phyloP scores from a whole-genome alignment of 2,113 vertebrate species.

The Tragulus kanchil region DNA sequence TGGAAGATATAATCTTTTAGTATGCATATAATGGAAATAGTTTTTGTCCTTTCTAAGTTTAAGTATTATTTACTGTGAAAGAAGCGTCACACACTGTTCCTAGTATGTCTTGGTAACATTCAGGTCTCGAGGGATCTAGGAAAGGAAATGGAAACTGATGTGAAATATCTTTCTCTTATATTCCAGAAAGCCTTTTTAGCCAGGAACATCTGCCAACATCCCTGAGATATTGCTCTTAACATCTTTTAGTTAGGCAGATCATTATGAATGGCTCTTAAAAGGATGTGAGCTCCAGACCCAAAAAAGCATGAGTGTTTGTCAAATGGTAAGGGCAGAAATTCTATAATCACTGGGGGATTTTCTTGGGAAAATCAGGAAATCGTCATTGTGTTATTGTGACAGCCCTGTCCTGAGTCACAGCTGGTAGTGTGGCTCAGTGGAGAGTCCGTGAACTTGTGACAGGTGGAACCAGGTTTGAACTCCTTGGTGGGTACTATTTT shows the following conservation, averaged over 20 bases:
- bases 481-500: slow-evolving; percentile 51
- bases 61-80: slow-evolving; percentile 43
- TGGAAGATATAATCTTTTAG: not conserved
- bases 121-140: not conserved
- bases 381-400: not conserved
- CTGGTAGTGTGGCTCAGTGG: not conserved
- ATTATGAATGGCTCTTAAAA: slow-evolving; percentile 50
- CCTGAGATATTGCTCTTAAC: not conserved
- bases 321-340: not conserved
- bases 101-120: not conserved
- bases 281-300: not conserved
- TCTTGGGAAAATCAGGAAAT: slow-evolving; percentile 38
- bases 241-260: slow-evolving; percentile 5
- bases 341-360: not conserved
- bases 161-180: slow-evolving; percentile 58
- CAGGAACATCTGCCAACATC: slow-evolving; percentile 48
- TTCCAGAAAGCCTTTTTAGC: slow-evolving; percentile 52
- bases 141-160: slow-evolving; percentile 61
- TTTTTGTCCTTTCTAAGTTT: slow-evolving; percentile 16
- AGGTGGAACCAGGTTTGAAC: slow-evolving; percentile 22
- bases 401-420: not conserved
- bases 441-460: not conserved
- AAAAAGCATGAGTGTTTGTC: not conserved
- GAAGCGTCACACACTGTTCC: slow-evolving; percentile 5
- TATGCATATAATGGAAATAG: not conserved